Evolutionary conservation across 2,113 vertebrate genomes (phyloP).

Genomic region (Craseonycteris thonglongyai): DNA sequence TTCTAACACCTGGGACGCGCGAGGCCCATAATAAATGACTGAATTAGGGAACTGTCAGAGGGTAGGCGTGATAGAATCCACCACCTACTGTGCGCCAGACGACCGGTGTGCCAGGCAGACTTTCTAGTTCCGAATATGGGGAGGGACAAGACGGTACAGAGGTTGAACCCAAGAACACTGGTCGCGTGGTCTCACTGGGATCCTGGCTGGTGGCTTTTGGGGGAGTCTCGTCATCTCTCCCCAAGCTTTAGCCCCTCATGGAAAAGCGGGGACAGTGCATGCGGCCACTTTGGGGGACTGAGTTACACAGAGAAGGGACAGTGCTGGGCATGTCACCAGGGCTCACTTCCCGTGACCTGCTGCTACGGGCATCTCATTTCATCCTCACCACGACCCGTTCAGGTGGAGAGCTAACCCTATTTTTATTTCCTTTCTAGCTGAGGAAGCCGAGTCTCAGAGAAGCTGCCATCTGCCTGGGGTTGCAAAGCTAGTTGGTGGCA

Average conservation of each 20-base stretch:
- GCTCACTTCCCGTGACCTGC: neutral
- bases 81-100: neutral
- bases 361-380: neutral
- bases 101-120: too few species aligned
- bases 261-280: neutral
- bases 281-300: rapidly evolving
- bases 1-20: neutral
- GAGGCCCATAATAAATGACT: neutral
- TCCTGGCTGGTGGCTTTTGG: neutral
- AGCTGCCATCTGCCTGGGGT: neutral
- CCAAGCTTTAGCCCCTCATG: neutral
- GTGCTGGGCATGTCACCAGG: neutral
- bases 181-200: neutral
- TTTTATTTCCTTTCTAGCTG: neutral
- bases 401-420: too few species aligned
- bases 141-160: neutral
- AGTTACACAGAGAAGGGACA: too few species aligned
- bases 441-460: neutral
- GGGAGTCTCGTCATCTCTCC: rapidly evolving
- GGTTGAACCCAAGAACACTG: neutral
- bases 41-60: neutral
- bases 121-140: neutral
- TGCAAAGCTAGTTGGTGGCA: neutral
- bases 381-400: neutral
- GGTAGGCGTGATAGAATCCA: neutral